Evolutionary conservation across 2,113 vertebrate genomes (phyloP).

Genomic region (Aptenodytes patagonicus): DNA sequence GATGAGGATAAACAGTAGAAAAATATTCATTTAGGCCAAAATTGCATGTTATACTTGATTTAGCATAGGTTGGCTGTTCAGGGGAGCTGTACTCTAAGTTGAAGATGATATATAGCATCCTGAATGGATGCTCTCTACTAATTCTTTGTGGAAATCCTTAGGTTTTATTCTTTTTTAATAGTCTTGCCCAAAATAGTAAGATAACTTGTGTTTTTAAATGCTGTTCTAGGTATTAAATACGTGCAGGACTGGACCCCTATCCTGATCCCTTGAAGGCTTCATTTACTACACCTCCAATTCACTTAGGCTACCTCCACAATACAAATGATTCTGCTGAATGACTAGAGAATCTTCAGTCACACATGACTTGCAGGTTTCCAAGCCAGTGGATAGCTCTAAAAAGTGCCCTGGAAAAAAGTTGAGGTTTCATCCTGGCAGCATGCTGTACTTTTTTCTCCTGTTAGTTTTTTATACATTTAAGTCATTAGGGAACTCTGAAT

Average conservation of each 20-base stretch:
- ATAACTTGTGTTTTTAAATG: neutral
- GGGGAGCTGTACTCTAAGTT: neutral
- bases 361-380: neutral
- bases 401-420: neutral
- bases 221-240: neutral
- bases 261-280: neutral
- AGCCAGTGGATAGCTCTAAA: neutral
- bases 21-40: neutral
- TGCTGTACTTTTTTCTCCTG: neutral
- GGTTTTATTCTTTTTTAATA: neutral
- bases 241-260: neutral
- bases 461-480: conserved; percentile 1
- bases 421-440: neutral
- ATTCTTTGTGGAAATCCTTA: neutral
- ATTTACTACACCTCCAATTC: neutral
- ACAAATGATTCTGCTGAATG: neutral
- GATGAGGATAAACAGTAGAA: neutral
- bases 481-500: conserved; percentile 39
- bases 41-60: neutral
- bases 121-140: neutral
- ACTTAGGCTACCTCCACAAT: neutral
- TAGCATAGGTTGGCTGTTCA: neutral
- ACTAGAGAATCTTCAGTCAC: neutral
- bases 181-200: neutral
- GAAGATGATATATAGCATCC: neutral